Evolutionary conservation across 2,888 invertebrate species (phyloP), one percentile per base, ranked within the genome.

Genomic region (Epiblema foenella): DNA sequence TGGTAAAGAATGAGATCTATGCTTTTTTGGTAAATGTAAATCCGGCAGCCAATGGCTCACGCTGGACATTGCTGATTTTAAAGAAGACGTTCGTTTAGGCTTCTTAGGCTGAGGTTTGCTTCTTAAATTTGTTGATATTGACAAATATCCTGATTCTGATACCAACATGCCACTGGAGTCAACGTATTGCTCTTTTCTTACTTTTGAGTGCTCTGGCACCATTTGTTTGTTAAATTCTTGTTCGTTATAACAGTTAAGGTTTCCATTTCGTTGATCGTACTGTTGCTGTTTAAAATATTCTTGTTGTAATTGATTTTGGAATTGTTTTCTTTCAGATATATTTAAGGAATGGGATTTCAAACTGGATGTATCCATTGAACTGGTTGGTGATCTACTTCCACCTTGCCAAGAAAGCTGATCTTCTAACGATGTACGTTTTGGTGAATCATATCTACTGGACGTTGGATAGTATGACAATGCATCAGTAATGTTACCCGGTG

Each of bases 31-130:
- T 65, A 98, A 90, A 85, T 97, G 96, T 73, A 96, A 89, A 84
- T 97, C 97, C 0, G 98, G 97, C 67, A 98, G 86, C 95, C 97
- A 96, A 75, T 95, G 96, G 80, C 95, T 96, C 82, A 97, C 95
- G 0, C 96, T 96, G 80, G 95, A 96, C 96, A 97, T 97, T 0
- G 97, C 97, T 57, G 96, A 96, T 88, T 97, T 97, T 68, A 97
- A 85, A 0, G 96, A 96, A 11, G 96, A 96, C 11, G 96, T 95
- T 74, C 96, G 89, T 85, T 95, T 95, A 42, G 96, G 94, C 83
- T 96, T 96, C 84, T 96, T 96, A 2, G 85, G 86, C 76, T 89
- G 89, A 52, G 85, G 74, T 76, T 92, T 91, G 11, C 89, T 85
- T 86, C 94, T 95, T 18, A 95, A 88, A 79, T 96, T 95, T n/a